Percentiles rank a stretch among this genome's conserved stretches.
Evolutionary conservation across 2,113 vertebrate species (phyloP).

Genomic region (Pholis gunnellus): DNA sequence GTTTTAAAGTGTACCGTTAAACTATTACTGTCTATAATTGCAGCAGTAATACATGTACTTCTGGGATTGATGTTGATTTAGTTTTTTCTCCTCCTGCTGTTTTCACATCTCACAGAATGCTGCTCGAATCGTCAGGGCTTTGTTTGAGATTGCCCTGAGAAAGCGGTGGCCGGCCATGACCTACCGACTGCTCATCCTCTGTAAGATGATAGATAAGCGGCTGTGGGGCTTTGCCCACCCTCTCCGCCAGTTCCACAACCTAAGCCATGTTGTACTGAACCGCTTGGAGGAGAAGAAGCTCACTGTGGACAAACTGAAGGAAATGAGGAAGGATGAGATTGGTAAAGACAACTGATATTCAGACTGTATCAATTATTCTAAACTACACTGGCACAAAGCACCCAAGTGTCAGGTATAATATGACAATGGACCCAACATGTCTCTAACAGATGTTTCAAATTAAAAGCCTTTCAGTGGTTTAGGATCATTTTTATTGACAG

Average conservation of each 20-base stretch:
- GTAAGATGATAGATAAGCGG: conserved; percentile 97
- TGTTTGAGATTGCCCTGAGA: conserved; percentile 97
- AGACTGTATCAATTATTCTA: not conserved
- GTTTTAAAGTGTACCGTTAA: not conserved
- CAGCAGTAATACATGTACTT: not conserved
- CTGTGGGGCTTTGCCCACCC: conserved; percentile 96
- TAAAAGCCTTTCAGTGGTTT: not conserved
- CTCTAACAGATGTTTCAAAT: conserved; percentile 8
- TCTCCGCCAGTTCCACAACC: conserved; percentile 90
- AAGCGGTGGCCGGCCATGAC: conserved; percentile 98
- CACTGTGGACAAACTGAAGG: conserved; percentile 94
- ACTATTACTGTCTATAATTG: not conserved
- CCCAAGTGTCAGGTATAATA: not conserved
- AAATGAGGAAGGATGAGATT: conserved; percentile 99
- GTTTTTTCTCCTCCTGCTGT: not conserved
- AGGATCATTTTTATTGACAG: not conserved
- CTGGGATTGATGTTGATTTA: not conserved
- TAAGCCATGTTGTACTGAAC: conserved; percentile 89
- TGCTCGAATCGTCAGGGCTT: conserved; percentile 94
- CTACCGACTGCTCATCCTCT: conserved; percentile 93
- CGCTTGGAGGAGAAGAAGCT: conserved; percentile 95
- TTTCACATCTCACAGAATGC: conserved; percentile 87
- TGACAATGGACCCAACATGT: not conserved
- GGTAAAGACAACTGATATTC: conserved; percentile 82
- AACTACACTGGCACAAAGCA: not conserved